phyloP scores from a whole-genome alignment of 2,113 vertebrate genomes.

The Mionectes macconnelli region DNA sequence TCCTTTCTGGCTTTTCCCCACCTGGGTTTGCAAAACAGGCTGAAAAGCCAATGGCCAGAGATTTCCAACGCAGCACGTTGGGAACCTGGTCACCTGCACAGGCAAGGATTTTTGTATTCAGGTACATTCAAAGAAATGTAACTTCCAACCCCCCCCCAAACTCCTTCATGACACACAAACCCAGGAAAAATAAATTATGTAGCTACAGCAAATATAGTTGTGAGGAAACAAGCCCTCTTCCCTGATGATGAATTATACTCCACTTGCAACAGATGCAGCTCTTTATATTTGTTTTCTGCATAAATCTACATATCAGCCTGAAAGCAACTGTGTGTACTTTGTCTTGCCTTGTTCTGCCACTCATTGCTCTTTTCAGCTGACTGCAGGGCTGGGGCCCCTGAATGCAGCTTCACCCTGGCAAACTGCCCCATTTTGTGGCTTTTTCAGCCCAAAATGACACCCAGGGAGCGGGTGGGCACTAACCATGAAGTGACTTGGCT shows the following conservation, averaged over 20 bases:
- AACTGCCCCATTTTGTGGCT: background rate
- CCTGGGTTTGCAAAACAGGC: background rate
- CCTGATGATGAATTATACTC: constrained; percentile 52
- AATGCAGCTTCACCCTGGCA: background rate
- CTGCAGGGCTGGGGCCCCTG: background rate
- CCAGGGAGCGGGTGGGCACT: fast-evolving
- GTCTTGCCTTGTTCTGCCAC: background rate
- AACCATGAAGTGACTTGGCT: background rate
- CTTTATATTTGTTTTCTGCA: constrained; percentile 54
- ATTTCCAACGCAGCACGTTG: background rate
- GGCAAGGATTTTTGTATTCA: background rate
- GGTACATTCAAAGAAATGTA: background rate
- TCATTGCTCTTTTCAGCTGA: background rate
- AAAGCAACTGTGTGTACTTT: constrained; percentile 4
- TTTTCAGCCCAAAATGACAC: background rate
- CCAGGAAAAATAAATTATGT: background rate
- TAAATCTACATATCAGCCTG: constrained; percentile 62
- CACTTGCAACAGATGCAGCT: constrained; percentile 53
- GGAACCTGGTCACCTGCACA: background rate
- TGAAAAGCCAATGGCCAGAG: fast-evolving
- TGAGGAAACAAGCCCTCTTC: background rate
- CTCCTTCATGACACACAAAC: background rate
- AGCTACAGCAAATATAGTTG: background rate
- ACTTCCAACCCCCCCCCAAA: background rate
- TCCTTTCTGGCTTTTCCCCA: background rate